Base-by-base conservation (phyloP, 2,888 invertebrate genomes). In the Himalopsyche anomala region DNA sequence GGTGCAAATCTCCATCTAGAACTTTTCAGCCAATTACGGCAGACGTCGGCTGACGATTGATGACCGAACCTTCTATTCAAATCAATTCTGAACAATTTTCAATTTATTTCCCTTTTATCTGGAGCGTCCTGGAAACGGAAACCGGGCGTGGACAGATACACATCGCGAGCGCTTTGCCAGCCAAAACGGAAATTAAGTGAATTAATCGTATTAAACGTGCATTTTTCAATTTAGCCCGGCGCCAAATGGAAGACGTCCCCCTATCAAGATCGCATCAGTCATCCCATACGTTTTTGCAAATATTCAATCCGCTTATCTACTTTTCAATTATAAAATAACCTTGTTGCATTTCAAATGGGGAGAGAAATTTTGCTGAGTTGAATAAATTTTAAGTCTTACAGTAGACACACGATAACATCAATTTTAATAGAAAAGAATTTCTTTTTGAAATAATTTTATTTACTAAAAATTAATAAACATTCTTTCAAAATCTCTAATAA, bases 171-270 rank as follows among this genome's bases (percentile, higher is more conserved):
- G 81, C 88, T 81, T 90, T 90, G 89, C 89, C 90, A 90, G 91
- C 91, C 92, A 91, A 92, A 92, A 93, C 93, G 93, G 93, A 93
- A 93, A 93, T 93, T 93, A 93, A 93, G 93, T 93, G 93, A 93
- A 93, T 93, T 93, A 93, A 93, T 93, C 92, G 93, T 92, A 86
- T 87, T 85, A 86, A 87, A 85, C 85, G 85, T 85, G 87, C 87
- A 86, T 86, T 86, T 87, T 87, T 88, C 88, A 87, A 85, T 87
- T 87, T 87, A 84, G 62, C 83, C 56, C 80, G 82, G 80, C 83
- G 62, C 83, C 40, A 40, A 87, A 83, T 85, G 87, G 40, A 81
- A 74, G 74, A 84, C 74, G 85, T 80, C 85, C 28, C 79, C 82
- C 19, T 45, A 42, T 62, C 62, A 56, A 79, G 85, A 80, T 83